phyloP scores from a whole-genome alignment of 2,797 vertebrate genomes.

The Todus mexicanus region DNA sequence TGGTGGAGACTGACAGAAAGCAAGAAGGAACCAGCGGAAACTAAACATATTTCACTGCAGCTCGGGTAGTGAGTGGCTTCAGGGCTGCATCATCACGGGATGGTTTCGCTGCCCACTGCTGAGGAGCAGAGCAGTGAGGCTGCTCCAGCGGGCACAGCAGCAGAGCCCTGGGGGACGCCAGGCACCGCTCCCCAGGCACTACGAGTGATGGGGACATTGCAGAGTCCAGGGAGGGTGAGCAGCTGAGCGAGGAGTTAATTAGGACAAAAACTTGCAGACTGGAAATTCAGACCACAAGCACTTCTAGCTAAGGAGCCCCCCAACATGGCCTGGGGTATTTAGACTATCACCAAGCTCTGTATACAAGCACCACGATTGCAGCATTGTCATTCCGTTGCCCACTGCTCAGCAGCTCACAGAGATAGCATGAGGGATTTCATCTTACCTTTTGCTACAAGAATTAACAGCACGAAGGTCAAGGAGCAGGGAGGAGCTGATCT shows the following conservation, averaged over 20 bases:
- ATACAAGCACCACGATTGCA: background rate
- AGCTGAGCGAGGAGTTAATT: background rate
- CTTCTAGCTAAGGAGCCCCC: background rate
- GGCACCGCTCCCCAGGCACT: background rate
- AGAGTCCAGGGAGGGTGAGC: background rate
- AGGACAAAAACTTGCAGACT: background rate
- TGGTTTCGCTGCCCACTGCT: rapidly evolving
- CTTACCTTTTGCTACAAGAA: background rate
- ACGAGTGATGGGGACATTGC: background rate
- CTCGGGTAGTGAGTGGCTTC: background rate
- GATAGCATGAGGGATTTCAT: background rate
- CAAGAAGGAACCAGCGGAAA: background rate
- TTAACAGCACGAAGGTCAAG: background rate
- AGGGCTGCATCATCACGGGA: background rate
- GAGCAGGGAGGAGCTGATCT: background rate
- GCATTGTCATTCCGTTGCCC: background rate
- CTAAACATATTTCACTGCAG: background rate
- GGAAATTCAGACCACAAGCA: background rate
- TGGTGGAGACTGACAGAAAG: background rate
- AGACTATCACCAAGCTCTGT: background rate
- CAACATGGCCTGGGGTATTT: background rate
- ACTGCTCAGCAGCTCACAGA: background rate
- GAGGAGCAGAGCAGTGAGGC: background rate
- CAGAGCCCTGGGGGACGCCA: rapidly evolving
- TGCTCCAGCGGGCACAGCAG: background rate